Evolutionary conservation across 2,888 invertebrate species (phyloP).

Genomic region (Ditylenchus weischeri): DNA sequence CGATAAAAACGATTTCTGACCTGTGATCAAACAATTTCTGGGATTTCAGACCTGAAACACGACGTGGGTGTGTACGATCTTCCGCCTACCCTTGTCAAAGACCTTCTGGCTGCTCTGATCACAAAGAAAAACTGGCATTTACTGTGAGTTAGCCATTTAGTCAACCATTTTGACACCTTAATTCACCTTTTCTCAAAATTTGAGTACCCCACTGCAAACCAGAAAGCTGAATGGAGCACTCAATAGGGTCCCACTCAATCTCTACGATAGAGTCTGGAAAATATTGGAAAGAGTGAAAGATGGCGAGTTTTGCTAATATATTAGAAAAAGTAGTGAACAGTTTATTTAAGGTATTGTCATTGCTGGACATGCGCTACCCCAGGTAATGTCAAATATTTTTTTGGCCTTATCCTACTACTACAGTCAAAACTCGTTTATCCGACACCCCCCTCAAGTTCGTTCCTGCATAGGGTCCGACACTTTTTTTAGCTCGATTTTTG

Average conservation of each 20-base stretch:
- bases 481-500: too few species aligned
- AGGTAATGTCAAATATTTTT: conserved; percentile 61
- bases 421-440: too few species aligned
- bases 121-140: conserved; percentile 52
- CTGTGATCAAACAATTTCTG: background rate
- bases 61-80: conserved; percentile 52
- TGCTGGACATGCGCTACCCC: conserved; percentile 75
- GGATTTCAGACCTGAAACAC: conserved; percentile 5
- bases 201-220: conserved; percentile 73
- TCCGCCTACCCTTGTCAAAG: conserved; percentile 57
- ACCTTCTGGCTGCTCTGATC: conserved; percentile 52
- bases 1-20: too few species aligned
- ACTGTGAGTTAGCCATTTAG: conserved; percentile 37
- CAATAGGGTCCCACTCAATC: conserved; percentile 87
- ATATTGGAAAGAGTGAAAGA: conserved; percentile 67
- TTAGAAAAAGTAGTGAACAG: too few species aligned
- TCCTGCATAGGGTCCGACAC: too few species aligned
- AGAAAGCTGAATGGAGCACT: conserved; percentile 90
- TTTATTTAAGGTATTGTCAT: conserved; percentile 68
- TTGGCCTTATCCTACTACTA: too few species aligned
- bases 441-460: too few species aligned
- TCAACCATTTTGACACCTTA: background rate
- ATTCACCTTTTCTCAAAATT: conserved; percentile 16
- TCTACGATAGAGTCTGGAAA: conserved; percentile 94
- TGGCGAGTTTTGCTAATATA: conserved; percentile 66